Percentiles rank a stretch among this genome's conserved stretches.
phyloP scores from a whole-genome alignment of 2,797 vertebrate genomes.

The Sebastes alutus region DNA sequence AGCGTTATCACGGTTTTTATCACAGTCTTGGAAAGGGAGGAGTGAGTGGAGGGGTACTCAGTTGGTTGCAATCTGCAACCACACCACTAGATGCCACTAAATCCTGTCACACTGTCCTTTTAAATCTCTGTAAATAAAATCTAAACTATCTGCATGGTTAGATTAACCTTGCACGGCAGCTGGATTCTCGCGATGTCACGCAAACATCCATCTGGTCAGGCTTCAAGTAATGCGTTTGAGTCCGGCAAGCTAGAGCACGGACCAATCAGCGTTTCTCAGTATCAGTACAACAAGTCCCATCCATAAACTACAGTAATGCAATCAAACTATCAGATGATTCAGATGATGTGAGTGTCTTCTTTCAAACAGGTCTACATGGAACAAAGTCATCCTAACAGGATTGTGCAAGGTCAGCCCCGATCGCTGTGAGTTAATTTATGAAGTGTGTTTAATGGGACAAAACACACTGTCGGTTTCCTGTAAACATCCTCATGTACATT shows the following conservation, averaged over 20 bases:
- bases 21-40: no score
- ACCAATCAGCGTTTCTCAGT: neutral
- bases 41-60: no score
- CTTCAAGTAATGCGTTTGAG: no score
- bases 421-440: constrained; percentile 45
- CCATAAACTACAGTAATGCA: neutral
- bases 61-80: neutral
- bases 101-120: neutral
- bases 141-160: neutral
- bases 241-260: no score
- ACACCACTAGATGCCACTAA: neutral
- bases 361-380: constrained; percentile 5
- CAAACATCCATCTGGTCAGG: no score
- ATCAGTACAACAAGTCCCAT: constrained; percentile 16
- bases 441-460: constrained; percentile 45
- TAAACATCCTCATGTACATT: constrained; percentile 61
- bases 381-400: constrained; percentile 1
- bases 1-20: no score
- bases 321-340: constrained; percentile 12
- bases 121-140: neutral
- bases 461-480: constrained; percentile 57
- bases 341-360: neutral
- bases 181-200: no score
- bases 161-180: no score
- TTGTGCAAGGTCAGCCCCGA: constrained; percentile 35